These are phyloP conservation scores for Eira barbara DNA, from an alignment of 2,113 vertebrate genomes.

Conservation along the genomic window DNA sequence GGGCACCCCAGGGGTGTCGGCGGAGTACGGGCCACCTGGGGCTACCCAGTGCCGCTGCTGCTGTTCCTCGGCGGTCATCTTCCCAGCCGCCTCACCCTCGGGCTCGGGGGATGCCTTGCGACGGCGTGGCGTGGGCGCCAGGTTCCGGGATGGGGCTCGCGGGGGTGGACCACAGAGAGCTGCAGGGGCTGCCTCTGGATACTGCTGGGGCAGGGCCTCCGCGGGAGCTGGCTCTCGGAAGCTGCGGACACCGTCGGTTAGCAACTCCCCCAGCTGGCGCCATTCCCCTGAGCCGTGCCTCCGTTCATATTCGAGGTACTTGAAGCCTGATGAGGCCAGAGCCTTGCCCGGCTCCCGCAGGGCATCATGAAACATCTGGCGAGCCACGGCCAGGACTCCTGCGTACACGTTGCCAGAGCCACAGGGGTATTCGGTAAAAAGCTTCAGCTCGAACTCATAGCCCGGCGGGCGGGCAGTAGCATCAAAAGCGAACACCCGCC, in stretches of 20 bases:
- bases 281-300: conserved; percentile 89
- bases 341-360: conserved; percentile 89
- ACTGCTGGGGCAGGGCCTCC: conserved; percentile 88
- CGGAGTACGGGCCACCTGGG: conserved; percentile 53
- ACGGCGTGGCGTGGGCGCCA: conserved; percentile 82
- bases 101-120: conserved; percentile 90
- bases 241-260: conserved; percentile 88
- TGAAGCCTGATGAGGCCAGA: conserved; percentile 88
- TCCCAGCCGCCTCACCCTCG: conserved; percentile 80
- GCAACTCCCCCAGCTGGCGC: conserved; percentile 90
- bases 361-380: conserved; percentile 93
- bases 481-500: conserved; percentile 90
- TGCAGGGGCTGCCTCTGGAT: conserved; percentile 81
- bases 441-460: conserved; percentile 89
- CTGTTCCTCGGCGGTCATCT: conserved; percentile 81
- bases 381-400: conserved; percentile 86
- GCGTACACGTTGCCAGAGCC: conserved; percentile 90
- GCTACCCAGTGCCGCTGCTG: conserved; percentile 79
- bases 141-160: conserved; percentile 68
- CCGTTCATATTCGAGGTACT: conserved; percentile 92
- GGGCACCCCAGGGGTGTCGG: conserved; percentile 82
- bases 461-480: conserved; percentile 78
- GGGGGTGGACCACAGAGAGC: conserved; percentile 77
- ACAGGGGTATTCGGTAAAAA: conserved; percentile 90
- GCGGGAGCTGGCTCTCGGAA: conserved; percentile 87